Conservation (phyloP, 1,140 invertebrate species). For the Caenorhabditis remanei region DNA sequence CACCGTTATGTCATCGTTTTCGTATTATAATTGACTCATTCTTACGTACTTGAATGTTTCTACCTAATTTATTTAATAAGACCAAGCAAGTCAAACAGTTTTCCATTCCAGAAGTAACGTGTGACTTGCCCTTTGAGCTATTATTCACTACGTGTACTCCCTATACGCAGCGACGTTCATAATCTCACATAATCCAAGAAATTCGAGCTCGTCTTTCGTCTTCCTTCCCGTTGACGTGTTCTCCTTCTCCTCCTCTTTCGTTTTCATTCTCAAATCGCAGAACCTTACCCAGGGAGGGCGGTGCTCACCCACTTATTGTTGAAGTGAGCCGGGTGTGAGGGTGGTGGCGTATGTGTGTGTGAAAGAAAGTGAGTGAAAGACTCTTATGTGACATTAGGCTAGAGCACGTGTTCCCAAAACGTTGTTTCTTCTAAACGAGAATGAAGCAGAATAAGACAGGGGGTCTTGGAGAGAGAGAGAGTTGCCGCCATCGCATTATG, state of each 20-base stretch:
- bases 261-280: conserved; percentile 16
- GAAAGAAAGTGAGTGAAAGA: conserved; percentile 51
- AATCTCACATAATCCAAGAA: conserved; percentile 56
- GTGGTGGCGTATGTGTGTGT: conserved; percentile 18
- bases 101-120: not conserved
- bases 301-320: conserved; percentile 55
- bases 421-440: conserved; percentile 1
- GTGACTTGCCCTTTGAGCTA: conserved; percentile 11
- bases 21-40: no score
- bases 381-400: conserved; percentile 34
- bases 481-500: conserved; percentile 28
- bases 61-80: no score
- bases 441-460: not conserved
- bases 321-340: conserved; percentile 48
- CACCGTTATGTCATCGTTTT: no score
- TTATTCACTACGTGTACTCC: not conserved
- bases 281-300: conserved; percentile 8
- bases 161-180: not conserved
- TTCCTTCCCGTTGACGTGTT: conserved; percentile 9
- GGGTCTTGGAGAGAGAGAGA: not conserved
- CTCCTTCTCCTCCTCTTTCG: not conserved
- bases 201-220: conserved; percentile 2
- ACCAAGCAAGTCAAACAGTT: no score
- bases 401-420: conserved; percentile 36
- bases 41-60: no score